Conservation (phyloP, 2,888 invertebrate genomes). For the Scaptomyza tumidula region DNA sequence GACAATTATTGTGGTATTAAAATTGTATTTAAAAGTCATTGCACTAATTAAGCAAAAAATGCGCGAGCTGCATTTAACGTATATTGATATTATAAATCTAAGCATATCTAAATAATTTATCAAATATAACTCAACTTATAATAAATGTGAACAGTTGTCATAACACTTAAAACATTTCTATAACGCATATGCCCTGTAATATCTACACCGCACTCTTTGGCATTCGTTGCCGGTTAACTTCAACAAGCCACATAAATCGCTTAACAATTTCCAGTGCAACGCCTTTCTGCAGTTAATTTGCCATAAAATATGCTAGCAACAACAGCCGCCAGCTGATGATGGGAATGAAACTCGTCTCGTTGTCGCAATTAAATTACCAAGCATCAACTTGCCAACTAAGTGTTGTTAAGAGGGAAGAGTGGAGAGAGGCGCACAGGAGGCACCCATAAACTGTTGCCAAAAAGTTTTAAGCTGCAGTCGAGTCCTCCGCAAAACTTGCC, state of each 20-base stretch:
- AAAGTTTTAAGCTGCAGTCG: constrained; percentile 77
- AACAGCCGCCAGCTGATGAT: constrained; percentile 46
- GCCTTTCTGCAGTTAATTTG: constrained; percentile 70
- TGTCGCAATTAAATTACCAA: constrained; percentile 72
- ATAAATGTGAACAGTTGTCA: not conserved
- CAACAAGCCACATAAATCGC: constrained; percentile 31
- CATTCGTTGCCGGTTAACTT: constrained; percentile 8
- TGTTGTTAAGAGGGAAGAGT: not conserved
- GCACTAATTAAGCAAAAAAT: constrained; percentile 62
- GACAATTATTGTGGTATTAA: constrained; percentile 76
- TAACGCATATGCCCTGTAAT: constrained; percentile 36
- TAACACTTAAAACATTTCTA: constrained; percentile 18
- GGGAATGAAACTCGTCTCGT: constrained; percentile 53
- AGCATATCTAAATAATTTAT: too few species aligned
- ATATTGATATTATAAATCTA: not conserved
- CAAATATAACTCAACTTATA: too few species aligned
- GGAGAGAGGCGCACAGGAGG: not conserved
- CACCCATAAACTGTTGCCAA: constrained; percentile 69
- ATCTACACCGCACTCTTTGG: constrained; percentile 4
- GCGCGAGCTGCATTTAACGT: constrained; percentile 14
- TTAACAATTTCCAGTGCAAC: constrained; percentile 63
- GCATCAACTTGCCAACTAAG: constrained; percentile 30
- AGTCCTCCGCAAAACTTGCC: constrained; percentile 52
- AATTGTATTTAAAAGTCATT: constrained; percentile 46
- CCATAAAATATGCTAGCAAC: constrained; percentile 68